Evolutionary conservation across 64 coral and sea anemone genomes (phyloP), one percentile per base, ranked within the genome.

Genomic region (Anthopleura sola): DNA sequence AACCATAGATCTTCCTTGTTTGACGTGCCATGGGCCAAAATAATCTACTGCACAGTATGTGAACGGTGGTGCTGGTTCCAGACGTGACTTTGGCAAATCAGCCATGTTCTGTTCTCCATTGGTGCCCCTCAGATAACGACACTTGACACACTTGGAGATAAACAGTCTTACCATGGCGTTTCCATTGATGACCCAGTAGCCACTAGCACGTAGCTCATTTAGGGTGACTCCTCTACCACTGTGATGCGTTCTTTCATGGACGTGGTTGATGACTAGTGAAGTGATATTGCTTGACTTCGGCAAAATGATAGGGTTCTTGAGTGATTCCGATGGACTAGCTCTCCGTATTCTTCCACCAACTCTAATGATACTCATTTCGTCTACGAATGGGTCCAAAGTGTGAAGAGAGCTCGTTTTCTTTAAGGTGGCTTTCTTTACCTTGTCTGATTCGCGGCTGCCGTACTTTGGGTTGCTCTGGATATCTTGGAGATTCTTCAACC

Each of bases 71-170:
- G 78, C 85, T 60, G 77, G 78, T 44, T 92, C 60, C 20, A 87
- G 18, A 23, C 85, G 78, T 7, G 78, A 86, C 64, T 87, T 68
- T 37, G 85, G 90, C 11, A 92, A 75, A 23, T 92, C 90, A 34
- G 84, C 85, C 90, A 91, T 87, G 32, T 87, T 91, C 64, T 87
- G 85, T 60, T 91, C 78, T 75, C 79, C 84, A 26, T 21, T 23
- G 1, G 76, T 47, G 19, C 62, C 78, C 53, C 78, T 55, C 24
- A 91, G 60, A 51, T 75, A 37, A 75, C 85, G 85, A 83, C 90
- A 91, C 36, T 24, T 91, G 46, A 86, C 78, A 69, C 90, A 86
- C 47, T 86, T 55, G 11, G 77, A 86, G 15, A 82, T 82, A 20
- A 54, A 46, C 39, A 18, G 17, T 82, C 39, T 54, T 18, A 82